Evolutionary conservation across 2,113 vertebrate genomes (phyloP), one percentile per base, ranked within the genome.

Genomic region (Chionis minor): DNA sequence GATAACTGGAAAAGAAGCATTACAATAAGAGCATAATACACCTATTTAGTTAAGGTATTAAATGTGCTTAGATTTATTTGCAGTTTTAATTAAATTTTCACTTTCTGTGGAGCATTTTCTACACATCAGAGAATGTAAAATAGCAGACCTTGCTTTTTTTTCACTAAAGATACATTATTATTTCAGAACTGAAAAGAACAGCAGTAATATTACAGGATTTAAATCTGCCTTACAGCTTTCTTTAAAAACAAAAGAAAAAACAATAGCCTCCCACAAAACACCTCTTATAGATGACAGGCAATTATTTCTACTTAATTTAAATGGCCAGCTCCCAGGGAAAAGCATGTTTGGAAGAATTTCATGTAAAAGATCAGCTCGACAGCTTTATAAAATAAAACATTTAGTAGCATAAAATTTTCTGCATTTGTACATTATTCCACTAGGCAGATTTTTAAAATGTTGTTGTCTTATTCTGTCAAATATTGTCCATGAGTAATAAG

Each of bases 31-130:
- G 19, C 19, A 44, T 56, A 49, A 54, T 52, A 59, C 17, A 85
- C 15, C 14, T 40, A n/a, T 61, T 75, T 56, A 75, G 19, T 80
- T 82, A 35, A 69, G 27, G 12, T 84, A 52, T 86, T 91, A 91
- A 94, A 87, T 35, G 24, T n/a, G 17, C 58, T 72, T 56, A 69
- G 47, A 63, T 90, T 92, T 75, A 74, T 71, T 87, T 85, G 33
- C 44, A 35, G 35, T 67, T 94, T 95, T 89, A 96, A 94, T 92
- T 95, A 91, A 88, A 52, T 89, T 85, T 92, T 85, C 26, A 18
- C 12, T 72, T 95, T 91, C 52, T 67, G 5, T 86, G 20, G 10
- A 83, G 33, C 22, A 14, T 24, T 74, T 70, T 83, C 61, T 65
- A 80, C 19, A 47, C 12, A 71, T 69, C 28, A 75, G 61, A 72